A percentile compares a stretch with the other conserved stretches of the same genome.
Evolutionary conservation across 2,888 invertebrate species (phyloP).

Genomic region (Polymixis flavicincta): DNA sequence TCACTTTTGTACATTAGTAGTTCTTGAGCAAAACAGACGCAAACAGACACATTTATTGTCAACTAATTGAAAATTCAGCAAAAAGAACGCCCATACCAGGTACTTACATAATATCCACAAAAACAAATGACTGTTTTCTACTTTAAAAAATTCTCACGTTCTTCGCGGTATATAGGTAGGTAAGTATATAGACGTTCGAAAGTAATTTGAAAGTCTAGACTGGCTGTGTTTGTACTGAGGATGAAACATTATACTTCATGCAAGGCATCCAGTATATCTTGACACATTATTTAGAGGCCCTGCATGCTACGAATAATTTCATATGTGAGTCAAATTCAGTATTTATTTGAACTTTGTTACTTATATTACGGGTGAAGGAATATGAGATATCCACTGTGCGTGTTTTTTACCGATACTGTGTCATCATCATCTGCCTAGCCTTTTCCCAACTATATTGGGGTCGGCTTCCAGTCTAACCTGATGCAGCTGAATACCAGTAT

Average conservation of each 20-base stretch:
- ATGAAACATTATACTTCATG: constrained; percentile 16
- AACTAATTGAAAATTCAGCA: neutral
- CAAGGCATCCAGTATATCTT: neutral
- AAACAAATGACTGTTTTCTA: constrained; percentile 29
- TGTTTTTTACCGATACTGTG: too few relatives aligned
- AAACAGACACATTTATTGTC: neutral
- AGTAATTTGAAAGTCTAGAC: constrained; percentile 55
- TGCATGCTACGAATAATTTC: neutral
- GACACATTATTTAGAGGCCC: neutral
- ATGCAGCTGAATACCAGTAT: too few relatives aligned
- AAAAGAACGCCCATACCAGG: neutral
- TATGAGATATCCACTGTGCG: too few relatives aligned
- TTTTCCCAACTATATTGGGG: too few relatives aligned
- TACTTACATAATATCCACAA: neutral
- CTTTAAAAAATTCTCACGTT: constrained; percentile 48
- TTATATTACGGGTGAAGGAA: neutral
- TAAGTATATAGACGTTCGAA: constrained; percentile 2
- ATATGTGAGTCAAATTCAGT: neutral
- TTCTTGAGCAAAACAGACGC: neutral
- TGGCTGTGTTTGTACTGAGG: constrained; percentile 15
- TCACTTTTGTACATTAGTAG: neutral
- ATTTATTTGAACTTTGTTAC: neutral
- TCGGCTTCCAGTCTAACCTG: too few relatives aligned
- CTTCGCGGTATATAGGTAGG: neutral
- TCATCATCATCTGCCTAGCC: too few relatives aligned